A percentile compares a stretch with the other conserved stretches of the same genome.
Conservation (phyloP, 2,113 vertebrate species). For the Geococcyx californianus region DNA sequence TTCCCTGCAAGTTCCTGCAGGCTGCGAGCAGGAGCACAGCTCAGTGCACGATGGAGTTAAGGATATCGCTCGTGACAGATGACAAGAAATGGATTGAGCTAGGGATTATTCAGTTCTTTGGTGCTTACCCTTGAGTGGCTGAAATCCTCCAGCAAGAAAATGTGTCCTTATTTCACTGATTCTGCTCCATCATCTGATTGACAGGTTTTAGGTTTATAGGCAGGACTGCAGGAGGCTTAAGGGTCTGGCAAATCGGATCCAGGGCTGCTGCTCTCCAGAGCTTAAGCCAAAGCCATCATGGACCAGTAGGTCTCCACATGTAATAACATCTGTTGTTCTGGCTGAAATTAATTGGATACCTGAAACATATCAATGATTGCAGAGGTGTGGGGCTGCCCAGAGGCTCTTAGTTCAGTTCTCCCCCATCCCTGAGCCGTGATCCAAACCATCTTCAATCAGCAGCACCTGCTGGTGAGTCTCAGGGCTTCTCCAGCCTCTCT, state of each 20-base stretch:
- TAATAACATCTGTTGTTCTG: background rate
- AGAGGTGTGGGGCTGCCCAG: background rate
- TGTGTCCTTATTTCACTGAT: background rate
- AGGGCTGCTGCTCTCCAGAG: background rate
- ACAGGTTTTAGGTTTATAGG: background rate
- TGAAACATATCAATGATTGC: background rate
- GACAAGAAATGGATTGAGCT: background rate
- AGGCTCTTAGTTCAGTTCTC: fast-evolving
- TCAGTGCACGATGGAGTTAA: background rate
- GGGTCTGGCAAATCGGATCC: background rate
- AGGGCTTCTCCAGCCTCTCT: background rate
- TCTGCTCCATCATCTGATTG: background rate
- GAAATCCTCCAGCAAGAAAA: background rate
- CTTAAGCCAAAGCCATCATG: background rate
- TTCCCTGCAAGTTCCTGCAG: background rate
- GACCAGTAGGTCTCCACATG: background rate
- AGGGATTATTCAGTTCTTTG: background rate
- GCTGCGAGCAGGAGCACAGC: fast-evolving
- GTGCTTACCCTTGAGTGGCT: fast-evolving
- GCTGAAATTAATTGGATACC: background rate
- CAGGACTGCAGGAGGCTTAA: background rate
- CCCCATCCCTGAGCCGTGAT: background rate
- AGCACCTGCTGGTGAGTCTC: background rate
- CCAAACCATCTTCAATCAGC: background rate
- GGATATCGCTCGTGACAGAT: background rate